Evolutionary conservation across 2,888 invertebrate genomes (phyloP).

Genomic region (Mythimna loreyi): DNA sequence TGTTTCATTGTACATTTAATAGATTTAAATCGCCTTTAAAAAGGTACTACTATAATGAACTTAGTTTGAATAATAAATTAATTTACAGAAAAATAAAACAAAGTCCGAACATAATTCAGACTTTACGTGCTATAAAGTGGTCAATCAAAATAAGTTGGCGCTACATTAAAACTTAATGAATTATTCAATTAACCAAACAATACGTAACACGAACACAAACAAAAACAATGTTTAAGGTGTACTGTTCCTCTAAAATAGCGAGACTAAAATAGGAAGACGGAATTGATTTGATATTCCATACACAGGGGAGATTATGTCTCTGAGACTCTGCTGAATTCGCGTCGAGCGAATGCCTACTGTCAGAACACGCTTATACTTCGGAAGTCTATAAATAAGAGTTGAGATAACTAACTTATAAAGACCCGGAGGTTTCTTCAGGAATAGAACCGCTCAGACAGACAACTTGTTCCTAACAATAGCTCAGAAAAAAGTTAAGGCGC

Average conservation of each 20-base stretch:
- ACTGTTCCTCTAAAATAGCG: slow-evolving; percentile 14
- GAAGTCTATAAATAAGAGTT: slow-evolving; percentile 49
- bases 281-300: slow-evolving; percentile 46
- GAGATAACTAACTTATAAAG: slow-evolving; percentile 44
- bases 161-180: slow-evolving; percentile 5
- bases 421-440: slow-evolving; percentile 20
- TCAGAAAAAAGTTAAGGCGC: slow-evolving; percentile 36
- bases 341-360: slow-evolving; percentile 40
- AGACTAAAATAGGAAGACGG: slow-evolving; percentile 21
- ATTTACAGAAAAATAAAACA: background rate
- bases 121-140: slow-evolving; percentile 16
- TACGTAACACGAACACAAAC: slow-evolving; percentile 19
- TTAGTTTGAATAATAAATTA: background rate
- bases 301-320: slow-evolving; percentile 41
- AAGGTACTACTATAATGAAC: background rate
- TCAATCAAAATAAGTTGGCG: slow-evolving; percentile 11
- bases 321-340: slow-evolving; percentile 43
- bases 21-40: background rate
- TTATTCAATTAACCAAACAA: slow-evolving; percentile 20
- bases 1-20: background rate
- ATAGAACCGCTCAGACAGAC: slow-evolving; percentile 24
- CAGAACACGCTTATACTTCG: slow-evolving; percentile 30
- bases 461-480: slow-evolving; percentile 25
- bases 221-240: background rate
- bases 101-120: background rate